These are phyloP conservation scores for Strix uralensis DNA, from an alignment of 2,113 vertebrate genomes.

Conservation along the genomic window DNA sequence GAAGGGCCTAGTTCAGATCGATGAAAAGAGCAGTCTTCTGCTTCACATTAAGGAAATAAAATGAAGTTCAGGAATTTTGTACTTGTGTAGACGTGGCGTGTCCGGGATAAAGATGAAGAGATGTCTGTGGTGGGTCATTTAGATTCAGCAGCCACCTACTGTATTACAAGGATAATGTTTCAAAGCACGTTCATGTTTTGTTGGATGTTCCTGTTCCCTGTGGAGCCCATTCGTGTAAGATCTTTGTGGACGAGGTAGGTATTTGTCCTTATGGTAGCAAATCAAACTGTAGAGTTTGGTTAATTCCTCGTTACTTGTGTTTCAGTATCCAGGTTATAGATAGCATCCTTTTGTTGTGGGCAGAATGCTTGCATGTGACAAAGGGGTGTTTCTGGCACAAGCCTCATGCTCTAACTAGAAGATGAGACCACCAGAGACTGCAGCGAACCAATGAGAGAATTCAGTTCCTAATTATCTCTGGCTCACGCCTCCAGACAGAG, in stretches of 20 bases:
- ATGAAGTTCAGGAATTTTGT: not conserved
- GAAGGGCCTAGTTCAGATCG: not conserved
- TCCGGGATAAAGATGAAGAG: not conserved
- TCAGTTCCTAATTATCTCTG: constrained; percentile 19
- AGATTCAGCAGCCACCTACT: not conserved
- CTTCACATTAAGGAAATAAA: not conserved
- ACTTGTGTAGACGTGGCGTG: not conserved
- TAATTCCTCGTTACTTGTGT: constrained; percentile 3
- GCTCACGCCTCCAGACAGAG: not conserved
- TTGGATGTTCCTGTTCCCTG: not conserved
- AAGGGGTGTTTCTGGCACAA: constrained; percentile 4
- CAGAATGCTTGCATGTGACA: not conserved
- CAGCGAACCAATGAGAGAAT: not conserved
- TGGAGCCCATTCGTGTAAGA: not conserved
- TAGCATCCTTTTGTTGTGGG: not conserved
- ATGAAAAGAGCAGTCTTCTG: not conserved
- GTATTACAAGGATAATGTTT: not conserved
- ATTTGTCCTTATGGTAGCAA: not conserved
- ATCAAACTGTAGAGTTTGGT: not conserved
- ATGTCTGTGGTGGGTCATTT: not conserved
- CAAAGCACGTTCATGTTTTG: not conserved
- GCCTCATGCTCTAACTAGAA: not conserved
- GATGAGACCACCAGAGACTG: constrained; percentile 1
- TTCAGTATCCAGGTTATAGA: not conserved
- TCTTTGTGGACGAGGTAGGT: not conserved